Evolutionary conservation across 2,888 invertebrate genomes (phyloP), one percentile per base, ranked within the genome.

Genomic region (Pachymerium ferrugineum): DNA sequence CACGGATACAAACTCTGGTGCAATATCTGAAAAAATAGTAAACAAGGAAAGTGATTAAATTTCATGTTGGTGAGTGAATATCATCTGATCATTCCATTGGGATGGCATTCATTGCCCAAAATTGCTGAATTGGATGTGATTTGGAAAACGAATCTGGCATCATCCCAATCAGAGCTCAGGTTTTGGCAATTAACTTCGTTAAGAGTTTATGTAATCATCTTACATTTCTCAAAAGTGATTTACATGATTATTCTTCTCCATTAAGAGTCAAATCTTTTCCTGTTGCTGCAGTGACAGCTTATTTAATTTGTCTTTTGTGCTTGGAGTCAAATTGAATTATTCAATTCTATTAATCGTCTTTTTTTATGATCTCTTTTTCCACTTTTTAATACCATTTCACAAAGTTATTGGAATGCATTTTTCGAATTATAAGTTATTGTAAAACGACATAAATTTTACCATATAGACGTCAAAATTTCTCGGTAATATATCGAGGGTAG

Each of bases 1-100:
- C 75, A 91, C 90, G 80, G 92, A 92, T 14, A 72, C 30, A 29
- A 72, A 72, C 30, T 72, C 72, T 8, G 72, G 72, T 29, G 54
- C 54, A 72, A 72, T 72, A 22, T 72, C 72, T 72, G 19, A 54
- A 72, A 54, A 22, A 72, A 28, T 25, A 29, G n/a, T 29, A 47
- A 25, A 33, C 29, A 70, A 70, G 16, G 19, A 47, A 16, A 14
- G 25, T 47, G 19, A 3, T 62, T 10, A 62, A 62, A 62, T 62
- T n/a, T n/a, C n/a, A n/a, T n/a, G n/a, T n/a, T n/a, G n/a, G n/a
- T n/a, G n/a, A n/a, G n/a, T n/a, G n/a, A n/a, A n/a, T n/a, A n/a
- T n/a, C n/a, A n/a, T n/a, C n/a, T n/a, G n/a, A 62, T 62, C 62
- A 10, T 25, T 28, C 62, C 62, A 14, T 28, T 62, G 62, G 28